These are phyloP conservation scores for Neotoma lepida DNA, from an alignment of 2,113 vertebrate species.

Conservation along the genomic window DNA sequence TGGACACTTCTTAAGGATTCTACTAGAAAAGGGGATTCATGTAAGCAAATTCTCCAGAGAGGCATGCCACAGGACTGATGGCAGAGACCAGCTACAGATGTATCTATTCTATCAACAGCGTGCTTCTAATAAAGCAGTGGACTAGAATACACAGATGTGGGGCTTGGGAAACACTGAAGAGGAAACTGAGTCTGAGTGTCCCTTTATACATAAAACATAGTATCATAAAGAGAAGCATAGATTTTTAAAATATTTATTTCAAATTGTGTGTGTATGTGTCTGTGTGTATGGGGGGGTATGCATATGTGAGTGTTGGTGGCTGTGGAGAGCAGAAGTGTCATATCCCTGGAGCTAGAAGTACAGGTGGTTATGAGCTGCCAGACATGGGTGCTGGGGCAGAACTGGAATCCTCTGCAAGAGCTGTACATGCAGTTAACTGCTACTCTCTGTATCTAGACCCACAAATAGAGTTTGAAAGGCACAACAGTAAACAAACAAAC, in stretches of 20 bases:
- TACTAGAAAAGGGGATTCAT: no score
- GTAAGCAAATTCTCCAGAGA: not conserved
- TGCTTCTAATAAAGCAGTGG: not conserved
- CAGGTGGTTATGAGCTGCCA: not conserved
- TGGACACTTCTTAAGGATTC: not conserved
- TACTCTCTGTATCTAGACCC: not conserved
- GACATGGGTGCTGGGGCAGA: not conserved
- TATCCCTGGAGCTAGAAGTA: not conserved
- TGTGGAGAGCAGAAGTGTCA: not conserved
- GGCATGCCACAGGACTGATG: accelerated
- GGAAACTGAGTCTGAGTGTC: not conserved
- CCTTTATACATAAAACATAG: not conserved
- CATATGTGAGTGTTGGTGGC: not conserved
- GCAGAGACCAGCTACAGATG: no score
- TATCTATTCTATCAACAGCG: not conserved
- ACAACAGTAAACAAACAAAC: not conserved
- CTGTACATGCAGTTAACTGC: not conserved
- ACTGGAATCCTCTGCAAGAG: not conserved
- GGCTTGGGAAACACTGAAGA: accelerated
- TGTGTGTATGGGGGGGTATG: not conserved
- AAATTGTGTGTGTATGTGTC: not conserved
- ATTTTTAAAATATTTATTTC: not conserved
- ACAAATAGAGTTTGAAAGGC: not conserved
- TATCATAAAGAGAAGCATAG: not conserved
- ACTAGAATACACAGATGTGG: not conserved